These are phyloP conservation scores for Danaus chrysippus DNA, from an alignment of 2,888 invertebrate species.

Conservation along the genomic window DNA sequence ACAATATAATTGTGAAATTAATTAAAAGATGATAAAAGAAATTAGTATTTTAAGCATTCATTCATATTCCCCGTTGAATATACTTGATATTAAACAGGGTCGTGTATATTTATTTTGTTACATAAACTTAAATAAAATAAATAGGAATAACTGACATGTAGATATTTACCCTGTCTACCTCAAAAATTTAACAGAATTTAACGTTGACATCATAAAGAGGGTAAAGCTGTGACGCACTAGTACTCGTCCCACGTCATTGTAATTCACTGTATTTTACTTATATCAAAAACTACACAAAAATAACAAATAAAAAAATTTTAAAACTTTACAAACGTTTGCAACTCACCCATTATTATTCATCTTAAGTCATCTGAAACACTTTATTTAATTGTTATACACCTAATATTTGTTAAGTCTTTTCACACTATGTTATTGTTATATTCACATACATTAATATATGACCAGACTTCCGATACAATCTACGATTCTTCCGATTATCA, in stretches of 20 bases:
- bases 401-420: slow-evolving; percentile 59
- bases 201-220: slow-evolving; percentile 2
- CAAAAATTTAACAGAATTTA: slow-evolving; percentile 28
- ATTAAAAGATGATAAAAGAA: no score
- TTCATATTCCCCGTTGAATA: neutral
- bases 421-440: slow-evolving; percentile 71
- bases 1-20: no score
- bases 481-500: slow-evolving; percentile 39
- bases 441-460: slow-evolving; percentile 58
- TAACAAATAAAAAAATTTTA: slow-evolving; percentile 62
- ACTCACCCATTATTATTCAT: slow-evolving; percentile 54
- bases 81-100: slow-evolving; percentile 9
- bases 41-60: neutral
- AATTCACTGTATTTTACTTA: slow-evolving; percentile 55
- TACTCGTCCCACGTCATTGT: slow-evolving; percentile 65
- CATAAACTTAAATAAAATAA: slow-evolving; percentile 1
- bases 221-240: slow-evolving; percentile 22
- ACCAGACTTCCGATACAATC: slow-evolving; percentile 54
- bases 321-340: slow-evolving; percentile 74
- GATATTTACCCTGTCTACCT: slow-evolving; percentile 70
- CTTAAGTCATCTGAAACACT: slow-evolving; percentile 57
- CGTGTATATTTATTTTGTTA: neutral
- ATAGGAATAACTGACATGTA: slow-evolving; percentile 9
- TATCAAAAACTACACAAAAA: slow-evolving; percentile 77
- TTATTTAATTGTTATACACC: slow-evolving; percentile 55